These are phyloP conservation scores for Pseudanteris insignis DNA, from an alignment of 2,888 invertebrate species.

Conservation along the genomic window DNA sequence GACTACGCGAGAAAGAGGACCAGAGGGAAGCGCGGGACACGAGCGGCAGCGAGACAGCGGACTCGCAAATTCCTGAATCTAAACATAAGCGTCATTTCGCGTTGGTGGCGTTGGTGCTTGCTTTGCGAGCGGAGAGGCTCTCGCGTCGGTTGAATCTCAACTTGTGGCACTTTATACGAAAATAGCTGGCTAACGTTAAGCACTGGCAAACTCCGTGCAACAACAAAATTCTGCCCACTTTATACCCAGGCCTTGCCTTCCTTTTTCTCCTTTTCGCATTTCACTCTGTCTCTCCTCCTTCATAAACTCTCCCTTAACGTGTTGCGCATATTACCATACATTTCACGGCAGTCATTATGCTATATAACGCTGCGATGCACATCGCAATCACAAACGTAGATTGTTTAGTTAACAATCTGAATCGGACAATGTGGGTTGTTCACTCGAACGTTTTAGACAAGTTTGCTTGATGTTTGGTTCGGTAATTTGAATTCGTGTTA, in stretches of 20 bases:
- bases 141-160: slow-evolving; percentile 49
- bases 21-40: too few species aligned
- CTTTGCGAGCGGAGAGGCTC: slow-evolving; percentile 39
- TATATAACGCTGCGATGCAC: too few species aligned
- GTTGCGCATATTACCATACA: too few species aligned
- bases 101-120: slow-evolving; percentile 37
- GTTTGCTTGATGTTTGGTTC: too few species aligned
- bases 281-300: slow-evolving; percentile 8
- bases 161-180: slow-evolving; percentile 46
- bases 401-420: too few species aligned
- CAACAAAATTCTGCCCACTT: slow-evolving; percentile 23
- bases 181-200: slow-evolving; percentile 48
- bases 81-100: slow-evolving; percentile 55
- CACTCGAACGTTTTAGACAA: too few species aligned
- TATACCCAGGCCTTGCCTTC: too few species aligned
- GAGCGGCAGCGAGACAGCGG: slow-evolving; percentile 7
- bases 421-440: too few species aligned
- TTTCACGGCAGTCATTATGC: too few species aligned
- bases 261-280: too few species aligned
- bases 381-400: too few species aligned
- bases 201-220: slow-evolving; percentile 18
- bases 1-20: slow-evolving; percentile 5
- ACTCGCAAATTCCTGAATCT: slow-evolving; percentile 55
- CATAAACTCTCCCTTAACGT: slow-evolving; percentile 25
- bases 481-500: too few species aligned